Evolutionary conservation across 2,888 invertebrate genomes (phyloP).

Genomic region (Xylota segnis): DNA sequence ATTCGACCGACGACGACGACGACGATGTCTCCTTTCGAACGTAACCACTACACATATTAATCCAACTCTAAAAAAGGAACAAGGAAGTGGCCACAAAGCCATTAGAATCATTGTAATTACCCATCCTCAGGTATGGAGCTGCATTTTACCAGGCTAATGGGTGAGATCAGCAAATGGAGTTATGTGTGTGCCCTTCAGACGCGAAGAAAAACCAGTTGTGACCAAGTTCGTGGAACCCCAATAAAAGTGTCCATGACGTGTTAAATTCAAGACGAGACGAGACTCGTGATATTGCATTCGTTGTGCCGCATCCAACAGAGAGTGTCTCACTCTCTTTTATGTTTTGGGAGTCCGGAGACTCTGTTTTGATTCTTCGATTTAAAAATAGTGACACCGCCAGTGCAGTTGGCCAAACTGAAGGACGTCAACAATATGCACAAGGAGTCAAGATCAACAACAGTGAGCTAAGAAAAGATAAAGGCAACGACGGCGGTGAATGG

Average conservation of each 20-base stretch:
- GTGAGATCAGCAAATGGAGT: slow-evolving; percentile 43
- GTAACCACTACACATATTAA: slow-evolving; percentile 48
- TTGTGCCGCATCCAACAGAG: slow-evolving; percentile 2
- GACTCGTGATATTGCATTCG: slow-evolving; percentile 33
- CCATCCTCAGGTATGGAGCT: slow-evolving; percentile 34
- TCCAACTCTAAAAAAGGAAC: slow-evolving; percentile 67
- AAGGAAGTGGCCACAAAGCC: slow-evolving; percentile 69
- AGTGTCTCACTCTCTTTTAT: slow-evolving; percentile 17
- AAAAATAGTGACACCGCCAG: slow-evolving; percentile 65
- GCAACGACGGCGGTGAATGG: slow-evolving; percentile 32
- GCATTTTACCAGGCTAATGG: slow-evolving; percentile 54
- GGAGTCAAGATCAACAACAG: slow-evolving; percentile 67
- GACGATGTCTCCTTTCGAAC: slow-evolving; percentile 29
- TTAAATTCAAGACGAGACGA: slow-evolving; percentile 48
- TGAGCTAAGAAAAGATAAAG: slow-evolving; percentile 51
- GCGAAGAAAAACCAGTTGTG: slow-evolving; percentile 23
- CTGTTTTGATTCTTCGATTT: slow-evolving; percentile 60
- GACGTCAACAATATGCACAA: slow-evolving; percentile 69
- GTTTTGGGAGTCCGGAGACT: slow-evolving; percentile 46
- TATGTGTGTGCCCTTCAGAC: slow-evolving; percentile 44
- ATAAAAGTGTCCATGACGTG: slow-evolving; percentile 55
- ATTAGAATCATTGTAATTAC: slow-evolving; percentile 71
- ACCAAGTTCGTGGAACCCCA: slow-evolving; percentile 64
- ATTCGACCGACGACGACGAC: slow-evolving; percentile 33
- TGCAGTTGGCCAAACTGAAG: slow-evolving; percentile 67